phyloP scores from a whole-genome alignment of 2,797 vertebrate species.

The Sphenodon punctatus region DNA sequence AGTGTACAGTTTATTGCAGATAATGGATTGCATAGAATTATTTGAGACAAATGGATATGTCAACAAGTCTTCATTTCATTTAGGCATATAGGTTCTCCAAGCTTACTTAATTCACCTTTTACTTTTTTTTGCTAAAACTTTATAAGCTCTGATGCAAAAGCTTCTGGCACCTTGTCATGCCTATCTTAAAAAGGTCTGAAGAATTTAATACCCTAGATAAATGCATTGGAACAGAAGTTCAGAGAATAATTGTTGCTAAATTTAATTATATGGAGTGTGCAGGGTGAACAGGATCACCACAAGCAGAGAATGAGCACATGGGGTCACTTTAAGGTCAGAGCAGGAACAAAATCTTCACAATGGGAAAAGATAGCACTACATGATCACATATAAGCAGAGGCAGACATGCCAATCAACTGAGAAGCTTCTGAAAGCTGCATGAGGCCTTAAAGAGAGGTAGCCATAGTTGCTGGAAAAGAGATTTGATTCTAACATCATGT shows the following conservation, averaged over 20 bases:
- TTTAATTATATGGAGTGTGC: slow-evolving; percentile 28
- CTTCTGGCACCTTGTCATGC: background rate
- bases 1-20: background rate
- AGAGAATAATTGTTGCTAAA: slow-evolving; percentile 27
- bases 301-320: background rate
- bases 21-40: background rate
- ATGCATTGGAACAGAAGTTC: slow-evolving; percentile 21
- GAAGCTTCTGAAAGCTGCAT: background rate
- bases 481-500: background rate
- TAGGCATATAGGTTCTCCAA: background rate
- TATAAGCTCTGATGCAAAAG: background rate
- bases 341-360: background rate
- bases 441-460: background rate
- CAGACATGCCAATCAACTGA: background rate
- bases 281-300: slow-evolving; percentile 7
- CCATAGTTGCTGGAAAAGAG: background rate
- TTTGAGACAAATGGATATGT: background rate
- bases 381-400: background rate
- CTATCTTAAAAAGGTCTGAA: background rate
- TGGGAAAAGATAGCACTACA: background rate
- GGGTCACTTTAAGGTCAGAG: slow-evolving; percentile 6
- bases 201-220: slow-evolving; percentile 24
- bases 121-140: background rate
- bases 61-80: background rate
- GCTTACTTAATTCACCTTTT: background rate